Conservation (phyloP, 2,797 vertebrate species). For the Decapterus maruadsi region DNA sequence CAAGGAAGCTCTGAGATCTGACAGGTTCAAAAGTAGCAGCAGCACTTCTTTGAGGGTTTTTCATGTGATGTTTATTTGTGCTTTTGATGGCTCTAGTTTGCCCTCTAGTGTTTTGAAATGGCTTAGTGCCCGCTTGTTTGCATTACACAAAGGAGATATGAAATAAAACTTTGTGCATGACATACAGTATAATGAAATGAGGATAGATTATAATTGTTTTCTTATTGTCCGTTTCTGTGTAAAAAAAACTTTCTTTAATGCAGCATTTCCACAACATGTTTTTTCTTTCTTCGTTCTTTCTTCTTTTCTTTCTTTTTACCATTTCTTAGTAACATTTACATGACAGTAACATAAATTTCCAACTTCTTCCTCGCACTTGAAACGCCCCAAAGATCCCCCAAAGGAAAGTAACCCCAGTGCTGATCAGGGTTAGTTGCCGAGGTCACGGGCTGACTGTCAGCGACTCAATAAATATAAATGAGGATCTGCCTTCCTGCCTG, state of each 20-base stretch:
- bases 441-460: slow-evolving; percentile 30
- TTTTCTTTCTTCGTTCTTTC: too few relatives aligned
- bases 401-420: slow-evolving; percentile 4
- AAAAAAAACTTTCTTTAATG: not conserved
- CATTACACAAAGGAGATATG: not conserved
- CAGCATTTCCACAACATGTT: too few relatives aligned
- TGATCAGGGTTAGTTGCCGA: slow-evolving; percentile 9
- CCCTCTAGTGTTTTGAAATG: slow-evolving; percentile 26
- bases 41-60: not conserved
- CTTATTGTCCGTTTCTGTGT: not conserved
- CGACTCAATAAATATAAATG: slow-evolving; percentile 40
- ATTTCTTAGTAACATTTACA: not conserved
- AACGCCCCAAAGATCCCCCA: slow-evolving; percentile 13
- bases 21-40: not conserved
- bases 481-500: slow-evolving; percentile 1
- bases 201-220: not conserved
- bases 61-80: not conserved
- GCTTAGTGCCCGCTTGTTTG: not conserved
- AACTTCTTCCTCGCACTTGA: not conserved
- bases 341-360: not conserved
- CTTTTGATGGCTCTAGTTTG: slow-evolving; percentile 18
- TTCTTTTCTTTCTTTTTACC: too few relatives aligned
- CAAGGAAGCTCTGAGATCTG: not conserved
- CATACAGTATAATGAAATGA: not conserved
- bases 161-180: not conserved